A percentile compares a stretch with the other conserved stretches of the same genome.
phyloP scores from a whole-genome alignment of 2,113 vertebrate species.

The Myrmecophaga tridactyla region DNA sequence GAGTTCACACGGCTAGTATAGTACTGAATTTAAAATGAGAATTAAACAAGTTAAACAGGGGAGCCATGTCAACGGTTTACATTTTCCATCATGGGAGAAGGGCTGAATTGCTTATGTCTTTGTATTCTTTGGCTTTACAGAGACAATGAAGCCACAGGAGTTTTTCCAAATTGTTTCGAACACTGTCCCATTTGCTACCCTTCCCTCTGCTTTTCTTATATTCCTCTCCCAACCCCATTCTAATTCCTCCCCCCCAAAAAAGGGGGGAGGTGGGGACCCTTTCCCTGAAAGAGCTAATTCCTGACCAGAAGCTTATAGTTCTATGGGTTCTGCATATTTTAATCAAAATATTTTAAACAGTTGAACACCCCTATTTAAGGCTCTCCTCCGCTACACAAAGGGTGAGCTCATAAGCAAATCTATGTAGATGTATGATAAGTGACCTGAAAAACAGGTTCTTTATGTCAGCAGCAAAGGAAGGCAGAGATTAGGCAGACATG shows the following conservation, averaged over 20 bases:
- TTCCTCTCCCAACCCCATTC: slow-evolving; percentile 16
- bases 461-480: slow-evolving; percentile 74
- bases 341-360: slow-evolving; percentile 85
- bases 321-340: slow-evolving; percentile 71
- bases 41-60: slow-evolving; percentile 91
- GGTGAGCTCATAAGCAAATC: slow-evolving; percentile 82
- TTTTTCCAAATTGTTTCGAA: slow-evolving; percentile 84
- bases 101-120: slow-evolving; percentile 83
- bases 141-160: slow-evolving; percentile 88
- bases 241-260: not conserved
- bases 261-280: not conserved
- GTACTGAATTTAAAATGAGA: slow-evolving; percentile 92
- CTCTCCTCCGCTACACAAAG: slow-evolving; percentile 77
- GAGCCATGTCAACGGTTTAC: slow-evolving; percentile 84
- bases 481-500: slow-evolving; percentile 72
- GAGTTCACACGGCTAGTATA: slow-evolving; percentile 88
- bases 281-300: slow-evolving; percentile 61
- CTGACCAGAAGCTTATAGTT: slow-evolving; percentile 64
- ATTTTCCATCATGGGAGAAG: slow-evolving; percentile 86
- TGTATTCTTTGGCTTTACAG: slow-evolving; percentile 83
- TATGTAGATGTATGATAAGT: slow-evolving; percentile 81
- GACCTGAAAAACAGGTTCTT: slow-evolving; percentile 85
- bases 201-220: slow-evolving; percentile 78
- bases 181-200: slow-evolving; percentile 79
- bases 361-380: slow-evolving; percentile 82